A percentile compares a stretch with the other conserved stretches of the same genome.
Evolutionary conservation across 2,888 invertebrate genomes (phyloP).

Genomic region (Sericinus montela): DNA sequence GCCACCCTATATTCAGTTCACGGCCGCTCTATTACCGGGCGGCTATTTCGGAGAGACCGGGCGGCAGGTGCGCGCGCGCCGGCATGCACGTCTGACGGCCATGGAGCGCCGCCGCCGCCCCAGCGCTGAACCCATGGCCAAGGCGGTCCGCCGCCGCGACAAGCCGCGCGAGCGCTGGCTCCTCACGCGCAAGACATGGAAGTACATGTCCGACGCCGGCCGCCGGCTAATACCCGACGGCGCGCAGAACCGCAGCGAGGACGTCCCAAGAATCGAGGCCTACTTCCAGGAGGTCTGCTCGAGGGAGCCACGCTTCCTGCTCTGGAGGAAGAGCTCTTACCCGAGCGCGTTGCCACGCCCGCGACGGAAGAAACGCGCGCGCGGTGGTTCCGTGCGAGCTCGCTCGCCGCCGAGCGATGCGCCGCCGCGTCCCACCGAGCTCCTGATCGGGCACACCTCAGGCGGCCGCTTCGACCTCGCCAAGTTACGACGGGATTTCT

Average conservation of each 20-base stretch:
- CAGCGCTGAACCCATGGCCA: constrained; percentile 52
- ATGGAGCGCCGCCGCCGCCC: constrained; percentile 38
- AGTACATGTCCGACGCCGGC: constrained; percentile 95
- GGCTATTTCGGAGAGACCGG: constrained; percentile 40
- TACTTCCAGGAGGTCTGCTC: constrained; percentile 91
- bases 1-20: constrained; percentile 70
- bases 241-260: constrained; percentile 84
- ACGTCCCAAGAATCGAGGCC: constrained; percentile 88
- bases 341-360: constrained; percentile 84
- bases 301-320: constrained; percentile 86
- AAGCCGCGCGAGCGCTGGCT: constrained; percentile 90
- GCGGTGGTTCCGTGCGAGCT: constrained; percentile 84
- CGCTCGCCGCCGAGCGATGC: constrained; percentile 83
- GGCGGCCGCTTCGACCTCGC: constrained; percentile 84
- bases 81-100: constrained; percentile 36
- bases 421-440: constrained; percentile 71
- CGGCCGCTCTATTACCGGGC: constrained; percentile 74
- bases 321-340: constrained; percentile 91
- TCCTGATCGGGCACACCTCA: constrained; percentile 69
- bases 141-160: constrained; percentile 76
- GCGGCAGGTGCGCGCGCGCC: constrained; percentile 65
- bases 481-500: constrained; percentile 83
- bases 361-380: constrained; percentile 75
- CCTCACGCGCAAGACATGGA: constrained; percentile 92
- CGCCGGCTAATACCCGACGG: constrained; percentile 92